These are phyloP conservation scores for Sebastes steindachneri DNA, from an alignment of 2,797 vertebrate species.

Conservation along the genomic window DNA sequence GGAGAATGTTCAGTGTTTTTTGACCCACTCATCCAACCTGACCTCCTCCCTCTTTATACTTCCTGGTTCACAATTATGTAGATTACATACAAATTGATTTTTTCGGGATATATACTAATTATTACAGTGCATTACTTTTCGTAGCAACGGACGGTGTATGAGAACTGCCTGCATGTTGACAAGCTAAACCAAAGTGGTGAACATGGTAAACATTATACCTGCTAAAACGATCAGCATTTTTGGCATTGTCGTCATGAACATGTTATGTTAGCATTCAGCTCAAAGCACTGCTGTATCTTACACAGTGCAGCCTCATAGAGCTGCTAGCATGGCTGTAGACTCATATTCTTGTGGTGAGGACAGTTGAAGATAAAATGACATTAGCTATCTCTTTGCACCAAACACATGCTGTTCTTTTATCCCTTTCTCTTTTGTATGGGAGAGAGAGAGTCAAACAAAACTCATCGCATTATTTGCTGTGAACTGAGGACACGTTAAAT, in stretches of 20 bases:
- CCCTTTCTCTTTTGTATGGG: not conserved
- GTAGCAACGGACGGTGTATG: too few relatives aligned
- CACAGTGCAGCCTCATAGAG: not conserved
- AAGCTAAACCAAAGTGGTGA: not conserved
- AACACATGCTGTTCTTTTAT: not conserved
- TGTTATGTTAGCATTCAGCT: not conserved
- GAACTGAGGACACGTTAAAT: slow-evolving; percentile 35
- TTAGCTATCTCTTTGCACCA: not conserved
- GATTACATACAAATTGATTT: too few relatives aligned
- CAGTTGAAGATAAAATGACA: not conserved
- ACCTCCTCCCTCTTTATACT: too few relatives aligned
- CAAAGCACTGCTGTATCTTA: too few relatives aligned
- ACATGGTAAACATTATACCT: not conserved
- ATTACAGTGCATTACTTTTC: too few relatives aligned
- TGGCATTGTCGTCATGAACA: not conserved
- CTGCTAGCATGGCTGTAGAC: not conserved
- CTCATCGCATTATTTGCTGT: slow-evolving; percentile 35
- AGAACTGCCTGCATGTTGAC: not conserved
- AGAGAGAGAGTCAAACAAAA: slow-evolving; percentile 12
- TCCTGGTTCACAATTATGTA: too few relatives aligned
- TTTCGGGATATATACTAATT: too few relatives aligned
- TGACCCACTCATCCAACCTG: too few relatives aligned
- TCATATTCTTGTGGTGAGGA: too few relatives aligned
- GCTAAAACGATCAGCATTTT: not conserved
- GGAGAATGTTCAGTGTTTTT: too few relatives aligned